These are phyloP conservation scores for Cantharis lateralis DNA, from an alignment of 2,888 invertebrate genomes.

Conservation along the genomic window DNA sequence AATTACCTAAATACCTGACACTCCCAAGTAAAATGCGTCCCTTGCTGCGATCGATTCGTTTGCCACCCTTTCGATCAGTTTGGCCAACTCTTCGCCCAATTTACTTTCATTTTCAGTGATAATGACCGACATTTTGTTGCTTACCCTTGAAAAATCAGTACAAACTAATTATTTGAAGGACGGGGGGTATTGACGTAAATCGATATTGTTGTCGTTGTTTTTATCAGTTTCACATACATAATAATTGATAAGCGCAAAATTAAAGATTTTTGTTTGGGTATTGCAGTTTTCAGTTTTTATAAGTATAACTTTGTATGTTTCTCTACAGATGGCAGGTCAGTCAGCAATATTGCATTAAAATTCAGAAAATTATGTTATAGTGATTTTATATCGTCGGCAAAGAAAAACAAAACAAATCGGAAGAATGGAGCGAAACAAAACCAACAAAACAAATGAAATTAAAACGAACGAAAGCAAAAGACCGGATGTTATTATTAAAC, in stretches of 20 bases:
- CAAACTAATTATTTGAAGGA: background rate
- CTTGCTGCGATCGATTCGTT: slow-evolving; percentile 66
- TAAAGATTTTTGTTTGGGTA: background rate
- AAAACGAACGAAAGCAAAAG: too few species aligned
- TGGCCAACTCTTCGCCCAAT: slow-evolving; percentile 64
- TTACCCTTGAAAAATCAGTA: background rate
- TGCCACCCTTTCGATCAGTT: slow-evolving; percentile 68
- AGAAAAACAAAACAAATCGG: too few species aligned
- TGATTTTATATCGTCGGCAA: too few species aligned
- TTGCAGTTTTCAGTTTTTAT: background rate
- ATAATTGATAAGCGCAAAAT: background rate
- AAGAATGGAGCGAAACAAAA: too few species aligned
- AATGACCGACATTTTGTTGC: slow-evolving; percentile 29
- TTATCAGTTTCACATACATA: too few species aligned
- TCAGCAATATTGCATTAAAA: too few species aligned
- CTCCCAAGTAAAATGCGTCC: slow-evolving; percentile 73
- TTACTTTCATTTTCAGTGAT: slow-evolving; percentile 58
- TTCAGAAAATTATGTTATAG: too few species aligned
- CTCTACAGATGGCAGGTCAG: too few species aligned
- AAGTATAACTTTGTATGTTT: too few species aligned
- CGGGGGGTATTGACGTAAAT: background rate
- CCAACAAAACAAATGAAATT: too few species aligned
- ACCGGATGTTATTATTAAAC: too few species aligned
- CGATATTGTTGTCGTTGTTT: background rate
- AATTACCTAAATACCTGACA: slow-evolving; percentile 68